These are phyloP conservation scores for Pachypanchax playfairii DNA, from an alignment of 2,113 vertebrate species.

Conservation along the genomic window DNA sequence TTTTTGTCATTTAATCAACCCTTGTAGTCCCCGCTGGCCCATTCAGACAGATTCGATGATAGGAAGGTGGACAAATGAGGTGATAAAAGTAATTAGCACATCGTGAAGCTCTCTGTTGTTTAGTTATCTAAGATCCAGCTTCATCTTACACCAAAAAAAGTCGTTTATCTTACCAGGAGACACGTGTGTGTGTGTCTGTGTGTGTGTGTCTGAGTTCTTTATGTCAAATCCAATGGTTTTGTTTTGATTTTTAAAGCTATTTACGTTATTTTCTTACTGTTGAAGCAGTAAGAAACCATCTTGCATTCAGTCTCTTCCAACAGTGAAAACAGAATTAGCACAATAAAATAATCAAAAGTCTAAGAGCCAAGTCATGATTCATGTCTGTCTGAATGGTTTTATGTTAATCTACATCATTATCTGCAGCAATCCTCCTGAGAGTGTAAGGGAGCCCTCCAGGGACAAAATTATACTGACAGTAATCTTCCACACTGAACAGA, in stretches of 20 bases:
- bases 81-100: slow-evolving; percentile 67
- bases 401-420: not conserved
- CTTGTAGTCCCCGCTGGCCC: slow-evolving; percentile 22
- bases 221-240: not conserved
- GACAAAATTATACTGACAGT: no score
- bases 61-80: slow-evolving; percentile 38
- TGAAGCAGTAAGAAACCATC: not conserved
- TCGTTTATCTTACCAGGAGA: slow-evolving; percentile 14
- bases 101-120: slow-evolving; percentile 41
- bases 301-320: not conserved
- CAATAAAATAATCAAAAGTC: not conserved
- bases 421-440: not conserved
- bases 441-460: not conserved
- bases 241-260: no score
- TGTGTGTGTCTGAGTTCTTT: not conserved
- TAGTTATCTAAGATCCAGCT: slow-evolving; percentile 42
- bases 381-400: no score
- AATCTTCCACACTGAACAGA: not conserved
- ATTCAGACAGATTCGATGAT: slow-evolving; percentile 26
- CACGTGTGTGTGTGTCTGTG: not conserved
- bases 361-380: not conserved
- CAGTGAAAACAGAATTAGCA: not conserved
- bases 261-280: not conserved
- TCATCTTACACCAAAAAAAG: slow-evolving; percentile 19
- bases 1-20: slow-evolving; percentile 44